Percentiles rank a stretch among this genome's conserved stretches.
phyloP scores from a whole-genome alignment of 2,113 vertebrate genomes.

The Pachypanchax playfairii region DNA sequence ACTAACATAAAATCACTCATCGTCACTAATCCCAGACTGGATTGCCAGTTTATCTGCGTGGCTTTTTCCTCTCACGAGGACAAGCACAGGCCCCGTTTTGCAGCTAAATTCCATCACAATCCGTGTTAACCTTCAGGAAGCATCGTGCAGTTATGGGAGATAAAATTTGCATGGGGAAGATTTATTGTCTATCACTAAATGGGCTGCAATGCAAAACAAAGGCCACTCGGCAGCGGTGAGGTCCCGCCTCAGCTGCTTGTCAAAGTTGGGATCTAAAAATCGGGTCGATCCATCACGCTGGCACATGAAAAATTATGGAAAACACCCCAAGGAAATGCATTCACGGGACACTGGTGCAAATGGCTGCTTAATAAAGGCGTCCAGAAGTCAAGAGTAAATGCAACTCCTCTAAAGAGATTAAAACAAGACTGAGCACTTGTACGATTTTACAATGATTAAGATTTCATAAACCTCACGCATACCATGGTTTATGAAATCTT shows the following conservation, averaged over 20 bases:
- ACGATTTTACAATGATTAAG: not conserved
- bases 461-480: not conserved
- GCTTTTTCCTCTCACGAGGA: slow-evolving; percentile 38
- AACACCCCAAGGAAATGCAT: slow-evolving; percentile 72
- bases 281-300: slow-evolving; percentile 81
- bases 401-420: slow-evolving; percentile 54
- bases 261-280: slow-evolving; percentile 79
- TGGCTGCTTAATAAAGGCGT: slow-evolving; percentile 75
- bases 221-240: slow-evolving; percentile 55
- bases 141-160: slow-evolving; percentile 71
- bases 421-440: slow-evolving; percentile 38
- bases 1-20: slow-evolving; percentile 72
- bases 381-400: slow-evolving; percentile 73
- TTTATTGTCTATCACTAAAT: slow-evolving; percentile 81
- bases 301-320: slow-evolving; percentile 79
- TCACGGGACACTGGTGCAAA: slow-evolving; percentile 63
- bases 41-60: slow-evolving; percentile 59
- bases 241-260: slow-evolving; percentile 70
- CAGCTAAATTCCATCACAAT: slow-evolving; percentile 64
- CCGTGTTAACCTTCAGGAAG: slow-evolving; percentile 81
- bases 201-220: slow-evolving; percentile 75
- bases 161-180: slow-evolving; percentile 81
- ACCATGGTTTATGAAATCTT: not conserved
- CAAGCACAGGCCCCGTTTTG: slow-evolving; percentile 44
- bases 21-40: slow-evolving; percentile 62